Evolutionary conservation across 2,113 vertebrate species (phyloP), one percentile per base, ranked within the genome.

Genomic region (Illadopsis cleaveri): DNA sequence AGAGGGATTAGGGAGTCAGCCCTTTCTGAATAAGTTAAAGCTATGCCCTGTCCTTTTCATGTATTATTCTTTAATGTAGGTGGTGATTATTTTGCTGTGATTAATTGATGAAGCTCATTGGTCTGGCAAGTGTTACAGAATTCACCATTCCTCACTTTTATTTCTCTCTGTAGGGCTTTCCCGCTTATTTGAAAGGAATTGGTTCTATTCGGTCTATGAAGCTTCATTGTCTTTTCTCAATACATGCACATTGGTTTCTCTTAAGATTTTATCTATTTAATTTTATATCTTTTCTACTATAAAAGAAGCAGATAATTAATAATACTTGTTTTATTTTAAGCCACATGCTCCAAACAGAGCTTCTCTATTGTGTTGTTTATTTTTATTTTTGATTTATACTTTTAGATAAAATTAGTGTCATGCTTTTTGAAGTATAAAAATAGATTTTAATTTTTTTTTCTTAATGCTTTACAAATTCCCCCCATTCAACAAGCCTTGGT

Each of bases 51-150:
- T 98, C 98, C 98, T 98, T 98, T 98, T 99, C 98, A 99, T 99
- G 98, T 98, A 98, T 99, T 98, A 98, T 98, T 98, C 98, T 99
- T 99, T 99, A 99, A 99, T 99, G 98, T 98, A 98, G 98, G 98
- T 98, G 98, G 98, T 99, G 99, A 99, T 99, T 99, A 99, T 98
- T 98, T 98, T 98, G 98, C 98, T 98, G 98, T 99, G 99, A 99
- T 99, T 99, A 99, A 99, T 99, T 99, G 99, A 99, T 99, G 98
- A 98, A 97, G 98, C 96, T 97, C 98, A 98, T 97, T 98, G 98
- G 98, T 98, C 98, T 98, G 98, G 98, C 98, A 97, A 98, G 97
- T 98, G 98, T 98, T 97, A 97, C 97, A 96, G 95, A 95, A 97
- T 98, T 98, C 96, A 93, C 97, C 97, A 96, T 96, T 79, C 95